phyloP scores from a whole-genome alignment of 1,140 invertebrate species.

The Rhysida immarginata region DNA sequence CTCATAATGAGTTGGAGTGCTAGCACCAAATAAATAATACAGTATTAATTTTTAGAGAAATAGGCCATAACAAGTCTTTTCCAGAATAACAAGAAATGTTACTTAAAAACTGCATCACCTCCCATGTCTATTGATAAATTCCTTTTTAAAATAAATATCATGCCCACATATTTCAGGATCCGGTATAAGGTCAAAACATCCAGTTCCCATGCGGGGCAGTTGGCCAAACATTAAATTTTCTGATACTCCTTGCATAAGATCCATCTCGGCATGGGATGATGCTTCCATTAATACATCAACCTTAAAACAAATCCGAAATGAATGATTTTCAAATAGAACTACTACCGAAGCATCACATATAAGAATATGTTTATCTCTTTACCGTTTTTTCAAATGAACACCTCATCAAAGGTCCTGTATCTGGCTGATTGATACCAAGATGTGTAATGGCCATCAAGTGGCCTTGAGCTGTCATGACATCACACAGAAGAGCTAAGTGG shows the following conservation, averaged over 20 bases:
- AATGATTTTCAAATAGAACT: too few relatives aligned
- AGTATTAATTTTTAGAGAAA: too few relatives aligned
- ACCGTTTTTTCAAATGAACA: conserved; percentile 92
- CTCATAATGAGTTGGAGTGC: conserved; percentile 48
- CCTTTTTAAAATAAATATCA: conserved; percentile 90
- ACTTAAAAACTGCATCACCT: conserved; percentile 5
- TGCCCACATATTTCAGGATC: conserved; percentile 98
- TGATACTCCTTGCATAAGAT: conserved; percentile 96
- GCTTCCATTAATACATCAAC: conserved; percentile 95
- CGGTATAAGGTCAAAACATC: conserved; percentile 89
- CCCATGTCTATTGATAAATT: conserved; percentile 43
- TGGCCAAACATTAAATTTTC: conserved; percentile 99
- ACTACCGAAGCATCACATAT: too few relatives aligned
- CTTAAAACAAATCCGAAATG: conserved; percentile 27
- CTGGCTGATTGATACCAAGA: conserved; percentile 99
- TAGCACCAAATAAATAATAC: too few relatives aligned
- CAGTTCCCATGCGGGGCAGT: conserved; percentile 90
- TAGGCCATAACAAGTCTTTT: too few relatives aligned
- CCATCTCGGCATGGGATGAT: conserved; percentile 89
- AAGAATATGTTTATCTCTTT: too few relatives aligned
- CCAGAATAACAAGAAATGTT: neutral
- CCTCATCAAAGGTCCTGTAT: conserved; percentile 97
- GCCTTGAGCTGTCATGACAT: conserved; percentile 99
- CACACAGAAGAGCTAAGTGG: conserved; percentile 95
- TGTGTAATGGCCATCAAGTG: conserved; percentile 99